Conservation (phyloP, 2,113 vertebrate species). For the Macaca mulatta region DNA sequence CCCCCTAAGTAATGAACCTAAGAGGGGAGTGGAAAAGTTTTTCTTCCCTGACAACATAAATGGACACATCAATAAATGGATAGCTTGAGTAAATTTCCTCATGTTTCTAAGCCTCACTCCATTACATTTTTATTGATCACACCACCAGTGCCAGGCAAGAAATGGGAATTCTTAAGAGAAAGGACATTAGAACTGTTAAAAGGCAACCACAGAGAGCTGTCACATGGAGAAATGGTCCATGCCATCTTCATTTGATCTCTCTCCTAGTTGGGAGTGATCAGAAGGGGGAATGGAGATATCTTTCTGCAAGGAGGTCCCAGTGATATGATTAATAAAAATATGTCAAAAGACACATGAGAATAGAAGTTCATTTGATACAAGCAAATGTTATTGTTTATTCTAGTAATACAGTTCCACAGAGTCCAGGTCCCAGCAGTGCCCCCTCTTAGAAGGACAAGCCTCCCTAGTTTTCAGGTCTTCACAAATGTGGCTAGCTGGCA, state of each 20-base stretch:
- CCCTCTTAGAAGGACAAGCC: background rate
- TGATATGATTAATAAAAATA: background rate
- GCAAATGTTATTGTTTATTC: background rate
- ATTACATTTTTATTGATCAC: conserved; percentile 49
- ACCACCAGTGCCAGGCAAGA: background rate
- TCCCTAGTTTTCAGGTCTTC: background rate
- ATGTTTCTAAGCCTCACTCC: conserved; percentile 12
- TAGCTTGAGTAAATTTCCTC: conserved; percentile 33
- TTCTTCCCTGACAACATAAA: conserved; percentile 18
- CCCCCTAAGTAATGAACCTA: background rate
- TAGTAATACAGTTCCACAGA: background rate
- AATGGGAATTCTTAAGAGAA: conserved; percentile 23
- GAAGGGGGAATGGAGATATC: background rate
- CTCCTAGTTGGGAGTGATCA: background rate
- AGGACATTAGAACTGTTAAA: conserved; percentile 28
- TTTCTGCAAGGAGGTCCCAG: background rate
- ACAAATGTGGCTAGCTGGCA: background rate
- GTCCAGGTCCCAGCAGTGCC: background rate
- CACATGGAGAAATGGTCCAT: background rate
- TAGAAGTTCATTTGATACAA: background rate
- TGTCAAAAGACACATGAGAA: background rate
- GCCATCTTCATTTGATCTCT: background rate
- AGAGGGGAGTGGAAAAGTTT: background rate
- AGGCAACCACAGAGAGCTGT: background rate
- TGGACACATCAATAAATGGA: conserved; percentile 18